phyloP scores from a whole-genome alignment of 1,140 invertebrate genomes.

The Heliconius eleuchia region DNA sequence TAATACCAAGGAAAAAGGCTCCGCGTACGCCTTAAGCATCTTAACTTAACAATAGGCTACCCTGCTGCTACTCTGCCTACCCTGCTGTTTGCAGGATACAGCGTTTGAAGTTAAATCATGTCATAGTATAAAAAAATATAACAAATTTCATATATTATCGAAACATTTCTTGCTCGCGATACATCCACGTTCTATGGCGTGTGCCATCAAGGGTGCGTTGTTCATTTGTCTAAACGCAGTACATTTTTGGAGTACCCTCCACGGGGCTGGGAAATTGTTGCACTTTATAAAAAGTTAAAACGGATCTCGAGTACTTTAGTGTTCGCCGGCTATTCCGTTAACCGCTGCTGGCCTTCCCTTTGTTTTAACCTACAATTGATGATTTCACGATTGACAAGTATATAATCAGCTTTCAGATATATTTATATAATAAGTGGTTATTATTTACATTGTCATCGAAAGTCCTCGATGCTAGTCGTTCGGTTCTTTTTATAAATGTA shows the following conservation, averaged over 20 bases:
- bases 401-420: conserved; percentile 36
- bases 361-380: conserved; percentile 48
- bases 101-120: not conserved
- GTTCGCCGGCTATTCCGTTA: conserved; percentile 51
- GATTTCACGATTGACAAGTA: conserved; percentile 44
- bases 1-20: too few relatives aligned
- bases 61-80: too few relatives aligned
- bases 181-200: conserved; percentile 51
- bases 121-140: not conserved
- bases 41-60: too few relatives aligned
- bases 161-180: not conserved
- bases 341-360: conserved; percentile 48
- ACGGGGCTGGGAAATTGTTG: conserved; percentile 76
- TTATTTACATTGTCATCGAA: conserved; percentile 35
- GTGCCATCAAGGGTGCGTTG: conserved; percentile 72
- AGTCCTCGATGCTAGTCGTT: conserved; percentile 26
- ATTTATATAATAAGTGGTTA: conserved; percentile 29
- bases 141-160: not conserved
- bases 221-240: conserved; percentile 80
- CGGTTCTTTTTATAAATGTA: conserved; percentile 16
- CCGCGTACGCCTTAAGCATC: too few relatives aligned
- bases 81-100: too few relatives aligned
- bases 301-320: conserved; percentile 53
- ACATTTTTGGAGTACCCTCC: conserved; percentile 66
- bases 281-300: conserved; percentile 78